Conservation (phyloP, 2,797 vertebrate genomes). For the Helarctos malayanus region DNA sequence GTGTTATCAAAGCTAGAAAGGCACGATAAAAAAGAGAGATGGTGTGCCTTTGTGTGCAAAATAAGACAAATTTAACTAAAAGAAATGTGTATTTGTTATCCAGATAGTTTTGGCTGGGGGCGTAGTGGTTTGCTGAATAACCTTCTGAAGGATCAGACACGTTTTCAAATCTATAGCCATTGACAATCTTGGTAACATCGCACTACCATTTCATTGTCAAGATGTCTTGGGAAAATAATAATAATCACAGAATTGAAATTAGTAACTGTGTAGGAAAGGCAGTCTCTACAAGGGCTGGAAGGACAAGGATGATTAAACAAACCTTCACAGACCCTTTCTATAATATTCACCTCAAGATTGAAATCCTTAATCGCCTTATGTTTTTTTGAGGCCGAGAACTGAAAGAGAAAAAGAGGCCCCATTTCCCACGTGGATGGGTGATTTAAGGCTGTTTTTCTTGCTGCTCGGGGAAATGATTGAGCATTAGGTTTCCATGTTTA, state of each 20-base stretch:
- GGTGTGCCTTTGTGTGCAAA: not conserved
- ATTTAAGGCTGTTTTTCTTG: slow-evolving; percentile 91
- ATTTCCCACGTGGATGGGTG: slow-evolving; percentile 90
- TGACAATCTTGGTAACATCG: slow-evolving; percentile 42
- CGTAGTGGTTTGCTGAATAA: slow-evolving; percentile 10
- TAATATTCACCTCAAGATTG: slow-evolving; percentile 78
- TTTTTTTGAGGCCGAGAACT: slow-evolving; percentile 82
- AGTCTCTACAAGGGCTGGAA: slow-evolving; percentile 61
- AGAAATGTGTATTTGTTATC: slow-evolving; percentile 5
- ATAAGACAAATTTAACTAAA: slow-evolving; percentile 47
- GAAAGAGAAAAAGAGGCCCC: slow-evolving; percentile 70
- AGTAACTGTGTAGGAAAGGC: not conserved
- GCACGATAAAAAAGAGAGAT: not conserved
- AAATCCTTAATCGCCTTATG: slow-evolving; percentile 84
- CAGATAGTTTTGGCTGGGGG: not conserved
- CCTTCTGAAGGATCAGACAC: slow-evolving; percentile 18
- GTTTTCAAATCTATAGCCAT: slow-evolving; percentile 50
- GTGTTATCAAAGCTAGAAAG: slow-evolving; percentile 49
- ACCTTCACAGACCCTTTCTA: slow-evolving; percentile 68
- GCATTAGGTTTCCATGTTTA: slow-evolving; percentile 92
- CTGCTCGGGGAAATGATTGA: slow-evolving; percentile 89
- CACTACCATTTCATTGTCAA: not conserved
- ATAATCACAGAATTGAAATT: not conserved
- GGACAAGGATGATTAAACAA: slow-evolving; percentile 74
- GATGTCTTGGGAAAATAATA: slow-evolving; percentile 60